A percentile compares a stretch with the other conserved stretches of the same genome.
Conservation (phyloP, 2,888 invertebrate genomes). For the Euzophera pinguis region DNA sequence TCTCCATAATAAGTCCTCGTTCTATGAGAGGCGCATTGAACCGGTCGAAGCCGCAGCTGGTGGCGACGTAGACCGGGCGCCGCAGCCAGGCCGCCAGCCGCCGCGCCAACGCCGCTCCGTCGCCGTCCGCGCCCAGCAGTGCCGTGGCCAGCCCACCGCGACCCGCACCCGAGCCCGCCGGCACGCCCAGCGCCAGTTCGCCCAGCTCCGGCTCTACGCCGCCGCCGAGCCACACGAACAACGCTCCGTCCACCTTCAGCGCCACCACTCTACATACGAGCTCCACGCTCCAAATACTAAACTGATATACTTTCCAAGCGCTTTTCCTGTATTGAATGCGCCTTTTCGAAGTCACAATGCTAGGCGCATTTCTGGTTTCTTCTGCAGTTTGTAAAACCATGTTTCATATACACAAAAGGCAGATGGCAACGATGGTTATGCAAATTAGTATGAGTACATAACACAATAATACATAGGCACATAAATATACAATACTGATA, state of each 20-base stretch:
- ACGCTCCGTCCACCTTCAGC: conserved; percentile 44
- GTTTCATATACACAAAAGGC: neutral
- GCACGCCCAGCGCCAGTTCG: conserved; percentile 44
- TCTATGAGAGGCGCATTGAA: conserved; percentile 47
- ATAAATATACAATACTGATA: too few relatives aligned
- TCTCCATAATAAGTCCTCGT: conserved; percentile 41
- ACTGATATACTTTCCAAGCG: conserved; percentile 50
- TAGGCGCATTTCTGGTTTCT: conserved; percentile 32
- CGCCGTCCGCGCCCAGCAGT: conserved; percentile 30
- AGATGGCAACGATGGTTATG: too few relatives aligned
- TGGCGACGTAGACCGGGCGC: conserved; percentile 45
- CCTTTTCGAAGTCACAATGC: conserved; percentile 36
- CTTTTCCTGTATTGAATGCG: conserved; percentile 44
- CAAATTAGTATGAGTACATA: too few relatives aligned
- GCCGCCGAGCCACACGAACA: conserved; percentile 55
- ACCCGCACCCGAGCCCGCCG: conserved; percentile 25
- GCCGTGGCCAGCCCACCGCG: conserved; percentile 29
- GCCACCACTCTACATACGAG: conserved; percentile 42
- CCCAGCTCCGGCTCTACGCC: conserved; percentile 26
- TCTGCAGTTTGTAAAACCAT: neutral
- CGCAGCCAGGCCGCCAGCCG: conserved; percentile 37
- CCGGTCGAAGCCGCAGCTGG: conserved; percentile 38
- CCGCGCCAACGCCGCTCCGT: conserved; percentile 38
- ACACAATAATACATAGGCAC: too few relatives aligned
- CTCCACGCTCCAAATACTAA: conserved; percentile 52